Base-by-base conservation (phyloP, 1,140 invertebrate genomes). In the Drosophila saltans region DNA sequence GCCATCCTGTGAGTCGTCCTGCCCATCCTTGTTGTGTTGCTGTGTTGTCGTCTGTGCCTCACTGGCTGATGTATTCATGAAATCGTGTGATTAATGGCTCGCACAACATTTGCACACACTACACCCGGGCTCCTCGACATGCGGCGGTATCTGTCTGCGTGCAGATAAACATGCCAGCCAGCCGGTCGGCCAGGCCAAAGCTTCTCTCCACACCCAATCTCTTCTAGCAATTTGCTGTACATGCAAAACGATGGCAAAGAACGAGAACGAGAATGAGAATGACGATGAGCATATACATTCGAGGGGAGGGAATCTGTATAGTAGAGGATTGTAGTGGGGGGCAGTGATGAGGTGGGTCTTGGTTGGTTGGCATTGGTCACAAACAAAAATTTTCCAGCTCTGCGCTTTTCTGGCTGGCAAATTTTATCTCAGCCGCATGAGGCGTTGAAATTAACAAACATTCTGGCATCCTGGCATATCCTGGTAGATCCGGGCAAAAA, bases 21-120 rank as follows among this genome's bases (percentile, higher is more conserved):
- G 16, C n/a, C 5, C 24, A n/a, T 26, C 21, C 11, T 56, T 63
- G 59, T 21, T 43, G 52, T 79, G 68, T 43, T 75, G 65, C 16
- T 48, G 63, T 43, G 72, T 64, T 43, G 72, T 67, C 64, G 65
- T 85, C 81, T 86, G 82, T 74, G 83, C 84, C 81, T 80, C 84
- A 89, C 76, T 90, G 84, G 89, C 82, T 91, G 89, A 91, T 91
- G 89, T 91, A 91, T 91, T 91, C 89, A 91, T 91, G 89, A 91
- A 91, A 91, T 91, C 89, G 89, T 91, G 89, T 91, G 89, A 91
- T 91, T 91, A 91, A 91, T 91, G 89, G 86, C 89, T 91, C 81
- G 83, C 84, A 91, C 81, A 89, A 91, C 89, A 91, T 91, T 91
- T 91, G 79, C 89, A 91, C 81, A 91, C 80, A 76, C 88, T 83